Evolutionary conservation across 1,140 invertebrate genomes (phyloP).

Genomic region (Aporrectodea caliginosa): DNA sequence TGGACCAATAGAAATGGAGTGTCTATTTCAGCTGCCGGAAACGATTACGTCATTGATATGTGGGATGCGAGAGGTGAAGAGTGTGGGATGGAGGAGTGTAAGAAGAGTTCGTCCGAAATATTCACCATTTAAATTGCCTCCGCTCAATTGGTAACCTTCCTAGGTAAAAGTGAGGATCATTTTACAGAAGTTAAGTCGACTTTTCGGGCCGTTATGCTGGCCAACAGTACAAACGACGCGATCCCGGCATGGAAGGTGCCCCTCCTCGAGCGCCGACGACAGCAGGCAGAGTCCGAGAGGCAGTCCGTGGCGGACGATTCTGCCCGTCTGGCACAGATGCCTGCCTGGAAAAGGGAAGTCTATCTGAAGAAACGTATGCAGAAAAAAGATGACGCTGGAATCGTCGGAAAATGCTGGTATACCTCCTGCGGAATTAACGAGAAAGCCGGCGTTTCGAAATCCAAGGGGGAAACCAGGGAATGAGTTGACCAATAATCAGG

Average conservation of each 20-base stretch:
- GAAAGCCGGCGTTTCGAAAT: no score
- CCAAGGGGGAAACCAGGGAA: no score
- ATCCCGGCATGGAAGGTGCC: conserved; percentile 39
- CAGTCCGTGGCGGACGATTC: conserved; percentile 17
- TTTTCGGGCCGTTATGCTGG: conserved; percentile 37
- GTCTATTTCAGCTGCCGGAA: no score
- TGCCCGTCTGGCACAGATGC: conserved; percentile 33
- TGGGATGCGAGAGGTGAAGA: no score
- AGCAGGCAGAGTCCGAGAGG: conserved; percentile 30
- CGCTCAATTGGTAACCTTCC: no score
- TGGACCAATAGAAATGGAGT: no score
- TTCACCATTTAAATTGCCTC: no score
- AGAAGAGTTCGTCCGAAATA: no score
- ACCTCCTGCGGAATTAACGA: not conserved
- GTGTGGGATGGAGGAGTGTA: no score
- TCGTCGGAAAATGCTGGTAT: not conserved
- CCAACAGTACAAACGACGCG: conserved; percentile 35
- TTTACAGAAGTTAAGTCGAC: no score
- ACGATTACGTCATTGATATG: no score
- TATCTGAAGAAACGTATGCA: conserved; percentile 25
- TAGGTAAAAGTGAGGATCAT: no score
- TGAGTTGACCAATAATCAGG: not conserved
- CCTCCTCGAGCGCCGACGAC: conserved; percentile 30
- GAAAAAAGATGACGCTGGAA: not conserved
- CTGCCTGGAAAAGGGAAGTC: conserved; percentile 37